These are phyloP conservation scores for Tenrec ecaudatus DNA, from an alignment of 2,113 vertebrate genomes.

Conservation along the genomic window DNA sequence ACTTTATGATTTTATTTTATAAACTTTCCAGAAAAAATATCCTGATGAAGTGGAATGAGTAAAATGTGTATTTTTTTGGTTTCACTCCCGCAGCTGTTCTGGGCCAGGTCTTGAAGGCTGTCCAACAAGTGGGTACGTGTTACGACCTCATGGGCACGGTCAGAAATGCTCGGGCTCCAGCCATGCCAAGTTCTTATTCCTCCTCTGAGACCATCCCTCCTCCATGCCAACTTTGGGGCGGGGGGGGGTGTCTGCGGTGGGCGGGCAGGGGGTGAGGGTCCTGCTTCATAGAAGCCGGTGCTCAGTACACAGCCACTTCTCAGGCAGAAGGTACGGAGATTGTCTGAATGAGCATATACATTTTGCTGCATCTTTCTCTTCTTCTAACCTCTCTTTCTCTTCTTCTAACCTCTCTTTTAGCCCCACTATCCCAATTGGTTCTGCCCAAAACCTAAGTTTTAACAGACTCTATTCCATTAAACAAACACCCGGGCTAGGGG, in stretches of 20 bases:
- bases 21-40: not conserved
- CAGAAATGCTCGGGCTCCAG: rapidly evolving
- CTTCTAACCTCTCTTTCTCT: not conserved
- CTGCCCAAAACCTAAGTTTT: not conserved
- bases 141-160: not conserved
- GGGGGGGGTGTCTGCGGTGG: rapidly evolving
- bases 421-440: rapidly evolving
- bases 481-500: not conserved
- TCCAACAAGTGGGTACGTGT: conserved; percentile 77
- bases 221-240: rapidly evolving
- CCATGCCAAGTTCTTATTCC: not conserved
- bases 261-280: rapidly evolving
- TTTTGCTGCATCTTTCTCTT: not conserved
- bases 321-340: too few relatives aligned
- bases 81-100: conserved; percentile 82
- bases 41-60: not conserved
- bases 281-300: rapidly evolving
- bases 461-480: not conserved
- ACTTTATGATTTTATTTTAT: not conserved
- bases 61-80: conserved; percentile 31
- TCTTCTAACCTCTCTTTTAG: not conserved
- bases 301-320: rapidly evolving
- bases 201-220: rapidly evolving
- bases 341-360: too few relatives aligned
- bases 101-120: conserved; percentile 88